These are phyloP conservation scores for Sabellastarte sp. DNA, from an alignment of 2,888 invertebrate genomes.

Conservation along the genomic window DNA sequence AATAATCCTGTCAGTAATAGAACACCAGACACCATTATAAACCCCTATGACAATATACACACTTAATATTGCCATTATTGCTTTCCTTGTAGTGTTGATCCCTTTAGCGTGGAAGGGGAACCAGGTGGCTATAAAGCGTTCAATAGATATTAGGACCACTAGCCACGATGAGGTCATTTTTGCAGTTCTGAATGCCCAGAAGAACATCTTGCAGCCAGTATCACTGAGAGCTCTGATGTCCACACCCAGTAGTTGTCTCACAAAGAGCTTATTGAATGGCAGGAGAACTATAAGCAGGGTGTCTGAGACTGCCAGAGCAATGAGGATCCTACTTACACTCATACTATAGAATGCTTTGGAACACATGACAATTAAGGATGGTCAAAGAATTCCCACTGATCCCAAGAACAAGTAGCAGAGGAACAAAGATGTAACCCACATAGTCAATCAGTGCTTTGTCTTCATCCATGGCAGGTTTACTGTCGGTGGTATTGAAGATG, in stretches of 20 bases:
- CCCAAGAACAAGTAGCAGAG: too few species aligned
- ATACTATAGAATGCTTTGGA: too few species aligned
- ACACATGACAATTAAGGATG: too few species aligned
- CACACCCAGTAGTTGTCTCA: conserved; percentile 27
- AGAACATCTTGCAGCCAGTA: conserved; percentile 35
- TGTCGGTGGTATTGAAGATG: too few species aligned
- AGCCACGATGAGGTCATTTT: conserved; percentile 43
- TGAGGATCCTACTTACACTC: conserved; percentile 31
- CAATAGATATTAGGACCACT: conserved; percentile 34
- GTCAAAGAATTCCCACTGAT: too few species aligned
- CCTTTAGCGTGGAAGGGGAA: conserved; percentile 33
- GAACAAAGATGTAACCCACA: too few species aligned
- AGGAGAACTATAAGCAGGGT: conserved; percentile 29
- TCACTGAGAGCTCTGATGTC: conserved; percentile 32
- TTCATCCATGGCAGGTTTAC: too few species aligned
- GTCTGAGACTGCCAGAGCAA: conserved; percentile 35
- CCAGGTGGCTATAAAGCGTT: conserved; percentile 38
- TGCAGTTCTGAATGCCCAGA: conserved; percentile 29
- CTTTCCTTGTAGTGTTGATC: conserved; percentile 29
- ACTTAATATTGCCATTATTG: conserved; percentile 16
- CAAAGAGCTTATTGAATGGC: conserved; percentile 35
- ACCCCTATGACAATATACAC: conserved; percentile 25
- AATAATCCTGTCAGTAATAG: conserved; percentile 28
- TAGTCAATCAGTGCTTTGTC: too few species aligned
- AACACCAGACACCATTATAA: conserved; percentile 33